These are phyloP conservation scores for Carcinoscorpius rotundicauda DNA, from an alignment of 1,140 invertebrate genomes.

Conservation along the genomic window DNA sequence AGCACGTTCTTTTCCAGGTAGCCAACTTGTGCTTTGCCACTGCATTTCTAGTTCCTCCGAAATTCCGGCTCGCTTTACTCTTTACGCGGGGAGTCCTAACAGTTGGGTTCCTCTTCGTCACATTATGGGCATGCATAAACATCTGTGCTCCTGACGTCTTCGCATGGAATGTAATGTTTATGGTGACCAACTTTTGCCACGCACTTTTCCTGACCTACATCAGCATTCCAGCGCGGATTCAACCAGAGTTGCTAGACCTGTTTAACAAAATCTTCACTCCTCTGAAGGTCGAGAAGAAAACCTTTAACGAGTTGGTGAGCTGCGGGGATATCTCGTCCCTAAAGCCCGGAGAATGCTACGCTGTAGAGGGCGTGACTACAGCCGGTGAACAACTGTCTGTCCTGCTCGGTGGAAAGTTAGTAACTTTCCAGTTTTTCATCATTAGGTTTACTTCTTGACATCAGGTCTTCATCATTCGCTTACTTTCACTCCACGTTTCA, in stretches of 20 bases:
- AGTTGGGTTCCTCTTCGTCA: slow-evolving; percentile 57
- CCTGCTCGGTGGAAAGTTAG: slow-evolving; percentile 68
- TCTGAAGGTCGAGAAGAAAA: slow-evolving; percentile 60
- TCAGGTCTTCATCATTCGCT: too few species aligned
- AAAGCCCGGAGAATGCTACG: slow-evolving; percentile 60
- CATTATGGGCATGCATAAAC: slow-evolving; percentile 63
- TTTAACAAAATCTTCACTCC: slow-evolving; percentile 45
- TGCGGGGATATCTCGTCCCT: slow-evolving; percentile 54
- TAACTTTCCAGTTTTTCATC: too few species aligned
- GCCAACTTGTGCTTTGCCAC: slow-evolving; percentile 69
- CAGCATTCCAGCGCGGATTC: slow-evolving; percentile 58
- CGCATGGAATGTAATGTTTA: slow-evolving; percentile 58
- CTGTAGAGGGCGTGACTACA: slow-evolving; percentile 52
- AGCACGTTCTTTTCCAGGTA: slow-evolving; percentile 65
- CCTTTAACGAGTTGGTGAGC: slow-evolving; percentile 57
- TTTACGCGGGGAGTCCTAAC: slow-evolving; percentile 51
- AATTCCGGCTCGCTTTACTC: slow-evolving; percentile 28
- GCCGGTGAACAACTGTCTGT: slow-evolving; percentile 67
- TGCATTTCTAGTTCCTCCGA: slow-evolving; percentile 57
- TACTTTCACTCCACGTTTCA: too few species aligned
- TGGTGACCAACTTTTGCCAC: slow-evolving; percentile 54
- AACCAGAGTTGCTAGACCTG: slow-evolving; percentile 58
- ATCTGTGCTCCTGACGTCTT: slow-evolving; percentile 68
- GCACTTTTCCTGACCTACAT: slow-evolving; percentile 54
- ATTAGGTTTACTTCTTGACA: too few species aligned